A percentile compares a stretch with the other conserved stretches of the same genome.
Evolutionary conservation across 2,888 invertebrate genomes (phyloP).

Genomic region (Carpatolechia fugitivella): DNA sequence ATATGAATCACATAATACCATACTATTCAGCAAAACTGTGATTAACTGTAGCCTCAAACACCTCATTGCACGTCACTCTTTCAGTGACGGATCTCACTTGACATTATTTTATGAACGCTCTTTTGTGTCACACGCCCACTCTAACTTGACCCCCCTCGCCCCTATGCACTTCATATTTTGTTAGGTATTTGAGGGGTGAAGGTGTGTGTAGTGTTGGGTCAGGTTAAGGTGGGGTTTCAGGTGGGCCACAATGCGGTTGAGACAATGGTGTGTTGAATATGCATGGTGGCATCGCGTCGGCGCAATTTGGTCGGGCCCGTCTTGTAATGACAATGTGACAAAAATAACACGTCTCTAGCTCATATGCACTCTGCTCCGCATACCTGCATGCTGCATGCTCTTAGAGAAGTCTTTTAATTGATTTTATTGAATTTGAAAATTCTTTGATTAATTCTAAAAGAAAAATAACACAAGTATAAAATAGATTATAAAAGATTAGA

Average conservation of each 20-base stretch:
- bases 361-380: slow-evolving; percentile 5
- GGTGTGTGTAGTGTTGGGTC: slow-evolving; percentile 30
- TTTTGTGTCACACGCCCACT: slow-evolving; percentile 46
- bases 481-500: too few relatives aligned
- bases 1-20: not conserved
- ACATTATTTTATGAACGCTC: slow-evolving; percentile 62
- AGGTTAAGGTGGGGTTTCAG: slow-evolving; percentile 39
- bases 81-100: slow-evolving; percentile 50
- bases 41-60: slow-evolving; percentile 25
- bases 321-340: slow-evolving; percentile 73
- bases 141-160: slow-evolving; percentile 29
- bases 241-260: slow-evolving; percentile 59
- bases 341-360: slow-evolving; percentile 56
- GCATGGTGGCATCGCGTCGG: slow-evolving; percentile 63
- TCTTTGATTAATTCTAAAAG: too few relatives aligned
- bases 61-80: slow-evolving; percentile 41
- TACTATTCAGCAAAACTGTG: slow-evolving; percentile 7
- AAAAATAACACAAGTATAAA: too few relatives aligned
- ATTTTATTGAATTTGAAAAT: too few relatives aligned
- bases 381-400: not conserved
- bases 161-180: not conserved
- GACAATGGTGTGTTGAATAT: slow-evolving; percentile 73
- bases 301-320: slow-evolving; percentile 71
- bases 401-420: not conserved
- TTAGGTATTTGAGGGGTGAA: not conserved